These are phyloP conservation scores for Drosophila repletoides DNA, from an alignment of 1,140 invertebrate species.

Conservation along the genomic window DNA sequence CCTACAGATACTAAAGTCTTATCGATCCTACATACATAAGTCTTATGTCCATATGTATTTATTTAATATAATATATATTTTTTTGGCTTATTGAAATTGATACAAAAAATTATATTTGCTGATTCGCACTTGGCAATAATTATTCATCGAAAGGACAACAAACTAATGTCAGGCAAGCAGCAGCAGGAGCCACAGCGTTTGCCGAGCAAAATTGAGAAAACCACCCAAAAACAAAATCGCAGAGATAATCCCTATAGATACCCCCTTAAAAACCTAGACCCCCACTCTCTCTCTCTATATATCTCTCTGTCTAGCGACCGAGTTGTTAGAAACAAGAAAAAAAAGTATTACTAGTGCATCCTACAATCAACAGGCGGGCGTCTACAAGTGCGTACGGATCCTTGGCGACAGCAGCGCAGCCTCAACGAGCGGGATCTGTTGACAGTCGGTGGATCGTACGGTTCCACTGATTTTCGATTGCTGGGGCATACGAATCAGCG, in stretches of 20 bases:
- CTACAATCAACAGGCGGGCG: conserved; percentile 74
- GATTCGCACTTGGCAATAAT: conserved; percentile 38
- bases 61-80: conserved; percentile 1
- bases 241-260: too few species aligned
- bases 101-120: conserved; percentile 22
- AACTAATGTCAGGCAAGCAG: conserved; percentile 71
- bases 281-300: conserved; percentile 10
- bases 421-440: conserved; percentile 77
- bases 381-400: conserved; percentile 74
- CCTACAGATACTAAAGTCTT: too few species aligned
- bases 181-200: conserved; percentile 9
- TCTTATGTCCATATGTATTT: conserved; percentile 25
- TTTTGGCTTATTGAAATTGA: conserved; percentile 1
- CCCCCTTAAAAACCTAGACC: too few species aligned
- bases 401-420: conserved; percentile 78
- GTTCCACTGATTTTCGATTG: conserved; percentile 58
- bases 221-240: too few species aligned
- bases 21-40: conserved; percentile 5
- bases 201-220: conserved; percentile 16
- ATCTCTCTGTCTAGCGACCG: conserved; percentile 22
- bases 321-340: conserved; percentile 10
- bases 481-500: conserved; percentile 62
- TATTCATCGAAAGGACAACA: conserved; percentile 68
- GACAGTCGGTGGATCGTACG: conserved; percentile 59
- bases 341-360: conserved; percentile 40